Percentiles rank a stretch among this genome's conserved stretches.
Conservation (phyloP, 2,797 vertebrate genomes). For the Limnodromus scolopaceus region DNA sequence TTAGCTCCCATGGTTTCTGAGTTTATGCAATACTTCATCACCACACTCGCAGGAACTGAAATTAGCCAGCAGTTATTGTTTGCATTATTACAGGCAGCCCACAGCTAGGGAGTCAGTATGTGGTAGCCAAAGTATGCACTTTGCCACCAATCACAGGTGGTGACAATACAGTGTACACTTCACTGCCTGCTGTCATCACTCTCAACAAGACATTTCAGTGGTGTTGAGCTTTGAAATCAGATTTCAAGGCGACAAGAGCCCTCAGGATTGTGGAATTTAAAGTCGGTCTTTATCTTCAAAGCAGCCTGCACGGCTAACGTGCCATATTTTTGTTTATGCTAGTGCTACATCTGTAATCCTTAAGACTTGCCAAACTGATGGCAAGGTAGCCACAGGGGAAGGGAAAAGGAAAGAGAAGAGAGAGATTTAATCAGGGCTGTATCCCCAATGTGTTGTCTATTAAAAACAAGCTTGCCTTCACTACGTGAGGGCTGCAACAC, state of each 20-base stretch:
- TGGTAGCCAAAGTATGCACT: constrained; percentile 67
- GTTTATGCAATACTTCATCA: constrained; percentile 65
- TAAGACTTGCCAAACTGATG: constrained; percentile 71
- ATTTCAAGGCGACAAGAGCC: constrained; percentile 69
- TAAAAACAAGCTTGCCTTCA: constrained; percentile 23
- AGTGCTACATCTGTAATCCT: constrained; percentile 46
- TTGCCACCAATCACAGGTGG: constrained; percentile 70
- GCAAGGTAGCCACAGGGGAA: constrained; percentile 49
- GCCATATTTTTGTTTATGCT: constrained; percentile 49
- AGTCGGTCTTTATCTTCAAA: constrained; percentile 62
- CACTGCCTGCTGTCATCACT: constrained; percentile 74
- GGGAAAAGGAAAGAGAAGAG: constrained; percentile 17
- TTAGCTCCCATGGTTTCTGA: constrained; percentile 34
- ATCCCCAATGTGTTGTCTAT: constrained; percentile 13
- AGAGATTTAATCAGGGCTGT: constrained; percentile 1
- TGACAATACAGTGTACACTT: constrained; percentile 71
- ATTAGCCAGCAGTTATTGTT: constrained; percentile 63
- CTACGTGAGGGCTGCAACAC: background rate
- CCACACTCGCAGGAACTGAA: constrained; percentile 32
- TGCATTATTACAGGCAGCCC: constrained; percentile 57
- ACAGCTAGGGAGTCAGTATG: constrained; percentile 51
- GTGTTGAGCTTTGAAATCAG: constrained; percentile 73
- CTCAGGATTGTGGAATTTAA: constrained; percentile 54
- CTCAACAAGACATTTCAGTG: constrained; percentile 72
- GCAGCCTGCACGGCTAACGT: background rate